phyloP scores from a whole-genome alignment of 2,113 vertebrate species.

The Cyprinodon brontotheroides region DNA sequence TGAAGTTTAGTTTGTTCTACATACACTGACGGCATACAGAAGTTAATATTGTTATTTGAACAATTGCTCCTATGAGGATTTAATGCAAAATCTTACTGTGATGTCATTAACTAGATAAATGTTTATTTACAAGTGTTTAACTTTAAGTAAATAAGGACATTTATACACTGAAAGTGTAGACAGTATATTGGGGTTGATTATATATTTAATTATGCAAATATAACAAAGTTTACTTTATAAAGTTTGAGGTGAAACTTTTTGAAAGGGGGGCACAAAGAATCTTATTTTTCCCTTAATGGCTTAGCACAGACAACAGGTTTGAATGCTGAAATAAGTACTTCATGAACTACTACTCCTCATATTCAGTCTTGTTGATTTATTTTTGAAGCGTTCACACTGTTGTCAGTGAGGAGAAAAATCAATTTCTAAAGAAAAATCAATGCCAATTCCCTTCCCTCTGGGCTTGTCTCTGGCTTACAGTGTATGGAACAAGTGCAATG shows the following conservation, averaged over 20 bases:
- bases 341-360: constrained; percentile 53
- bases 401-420: constrained; percentile 74
- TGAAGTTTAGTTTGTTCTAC: too few species aligned
- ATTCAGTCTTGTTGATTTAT: constrained; percentile 63
- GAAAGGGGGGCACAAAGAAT: not conserved
- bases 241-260: constrained; percentile 15
- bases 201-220: constrained; percentile 11
- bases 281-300: constrained; percentile 15
- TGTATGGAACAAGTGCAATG: constrained; percentile 71
- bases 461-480: constrained; percentile 59
- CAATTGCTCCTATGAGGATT: too few species aligned
- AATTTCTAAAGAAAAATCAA: constrained; percentile 77
- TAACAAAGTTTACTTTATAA: not conserved
- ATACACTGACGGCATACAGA: too few species aligned
- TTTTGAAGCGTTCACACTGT: constrained; percentile 63
- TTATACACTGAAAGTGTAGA: not conserved
- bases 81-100: too few species aligned
- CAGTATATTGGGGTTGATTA: not conserved
- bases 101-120: not conserved
- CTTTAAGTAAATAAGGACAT: not conserved
- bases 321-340: constrained; percentile 35
- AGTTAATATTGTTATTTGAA: too few species aligned
- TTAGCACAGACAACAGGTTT: constrained; percentile 26
- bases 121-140: not conserved
- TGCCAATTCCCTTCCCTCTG: constrained; percentile 69